Conservation (phyloP, 2,113 vertebrate genomes). For the Isichthys henryi region DNA sequence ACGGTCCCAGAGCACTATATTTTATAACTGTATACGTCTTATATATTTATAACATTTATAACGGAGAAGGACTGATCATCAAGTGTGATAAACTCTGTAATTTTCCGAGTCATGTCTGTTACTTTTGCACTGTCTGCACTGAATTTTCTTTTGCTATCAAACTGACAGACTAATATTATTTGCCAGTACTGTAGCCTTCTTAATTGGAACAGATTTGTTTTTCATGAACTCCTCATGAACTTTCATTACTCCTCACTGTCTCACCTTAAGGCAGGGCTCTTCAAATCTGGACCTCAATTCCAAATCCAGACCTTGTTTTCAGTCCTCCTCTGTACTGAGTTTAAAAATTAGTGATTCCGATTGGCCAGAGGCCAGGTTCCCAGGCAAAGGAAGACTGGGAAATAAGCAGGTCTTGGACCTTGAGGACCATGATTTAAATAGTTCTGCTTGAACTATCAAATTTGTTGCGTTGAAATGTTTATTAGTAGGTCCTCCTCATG, state of each 20-base stretch:
- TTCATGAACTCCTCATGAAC: neutral
- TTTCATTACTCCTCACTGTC: neutral
- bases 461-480: neutral
- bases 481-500: neutral
- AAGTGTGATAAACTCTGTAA: neutral
- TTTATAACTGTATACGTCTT: neutral
- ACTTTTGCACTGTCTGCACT: neutral
- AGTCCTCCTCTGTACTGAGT: too few species aligned
- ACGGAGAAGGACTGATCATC: neutral
- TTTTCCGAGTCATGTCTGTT: neutral
- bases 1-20: neutral
- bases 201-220: neutral
- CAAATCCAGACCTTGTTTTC: too few species aligned
- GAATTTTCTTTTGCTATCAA: neutral
- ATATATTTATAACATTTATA: neutral
- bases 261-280: neutral
- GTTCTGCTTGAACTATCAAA: neutral
- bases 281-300: too few species aligned
- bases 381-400: too few species aligned
- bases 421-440: too few species aligned
- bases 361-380: too few species aligned
- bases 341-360: too few species aligned
- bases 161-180: neutral
- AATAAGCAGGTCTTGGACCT: too few species aligned
- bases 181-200: neutral